Evolutionary conservation across 2,888 invertebrate species (phyloP), one percentile per base, ranked within the genome.

Genomic region (Pammene fasciana): DNA sequence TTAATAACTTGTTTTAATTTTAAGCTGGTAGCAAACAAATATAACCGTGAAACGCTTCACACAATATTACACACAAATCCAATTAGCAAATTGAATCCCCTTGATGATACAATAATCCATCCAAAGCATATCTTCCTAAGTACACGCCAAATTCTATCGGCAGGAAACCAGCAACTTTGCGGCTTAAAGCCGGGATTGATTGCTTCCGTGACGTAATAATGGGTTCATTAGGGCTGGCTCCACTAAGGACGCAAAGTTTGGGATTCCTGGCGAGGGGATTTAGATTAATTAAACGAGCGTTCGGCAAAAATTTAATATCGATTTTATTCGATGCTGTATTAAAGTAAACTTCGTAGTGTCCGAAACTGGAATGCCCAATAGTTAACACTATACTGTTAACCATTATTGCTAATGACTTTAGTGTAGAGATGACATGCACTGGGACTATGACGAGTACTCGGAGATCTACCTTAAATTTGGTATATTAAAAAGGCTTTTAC

Each of bases 211-310:
- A 68, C 50, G 34, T 10, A 56, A 55, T 64, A 55, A 56, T 68
- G 52, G 57, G 50, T 68, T 68, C 64, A 68, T 68, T 57, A 68
- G 68, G 64, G 68, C 62, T 3, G 8, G 36, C 14, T 13, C 55
- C 55, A 59, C 52, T 67, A 50, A 48, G 41, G 46, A 64, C 59
- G 43, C 11, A 48, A 67, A 71, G 52, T 64, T 59, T 46, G 26
- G n/a, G 59, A 67, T 43, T 71, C 43, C 60, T 41, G 41, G 50
- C n/a, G 38, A 46, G n/a, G 10, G 50, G 18, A 62, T 41, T 26
- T 11, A 13, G 9, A 10, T 48, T 52, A 5, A 62, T 50, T 52
- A 52, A 62, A 61, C 38, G 36, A 61, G 34, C 5, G 7, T 50
- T 36, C 13, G 41, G 6, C 11, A 38, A n/a, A 8, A 61, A 48